Conservation (phyloP, 2,113 vertebrate genomes). For the Empidonax alnorum region DNA sequence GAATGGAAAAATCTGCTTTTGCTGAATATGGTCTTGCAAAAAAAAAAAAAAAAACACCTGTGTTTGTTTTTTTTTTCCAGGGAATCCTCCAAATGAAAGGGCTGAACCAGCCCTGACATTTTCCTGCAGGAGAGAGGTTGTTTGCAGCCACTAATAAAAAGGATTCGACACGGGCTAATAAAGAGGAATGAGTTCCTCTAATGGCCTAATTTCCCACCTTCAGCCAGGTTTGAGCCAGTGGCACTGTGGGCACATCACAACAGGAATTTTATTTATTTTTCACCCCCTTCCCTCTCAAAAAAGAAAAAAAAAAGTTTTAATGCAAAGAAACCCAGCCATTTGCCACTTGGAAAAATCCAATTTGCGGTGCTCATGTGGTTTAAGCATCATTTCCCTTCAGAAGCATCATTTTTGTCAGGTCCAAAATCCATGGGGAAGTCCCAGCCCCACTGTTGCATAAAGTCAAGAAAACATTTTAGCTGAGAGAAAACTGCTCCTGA, state of each 20-base stretch:
- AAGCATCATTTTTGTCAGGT: background rate
- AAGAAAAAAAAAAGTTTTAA: background rate
- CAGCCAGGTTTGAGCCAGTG: constrained; percentile 49
- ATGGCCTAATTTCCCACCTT: constrained; percentile 80
- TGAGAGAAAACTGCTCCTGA: background rate
- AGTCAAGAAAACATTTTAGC: background rate
- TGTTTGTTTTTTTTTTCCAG: background rate
- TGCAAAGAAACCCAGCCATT: background rate
- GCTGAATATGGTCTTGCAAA: background rate
- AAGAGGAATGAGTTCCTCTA: constrained; percentile 84
- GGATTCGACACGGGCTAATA: constrained; percentile 82
- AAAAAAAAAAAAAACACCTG: background rate
- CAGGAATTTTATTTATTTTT: background rate
- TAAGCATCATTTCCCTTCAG: background rate
- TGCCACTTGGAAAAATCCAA: background rate
- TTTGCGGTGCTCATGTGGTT: background rate
- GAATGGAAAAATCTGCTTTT: background rate
- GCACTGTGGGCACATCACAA: background rate
- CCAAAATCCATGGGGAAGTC: background rate
- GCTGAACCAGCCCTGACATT: constrained; percentile 79
- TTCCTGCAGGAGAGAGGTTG: constrained; percentile 80
- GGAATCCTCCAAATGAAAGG: constrained; percentile 71
- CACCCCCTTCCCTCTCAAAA: background rate
- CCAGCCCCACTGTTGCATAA: background rate
- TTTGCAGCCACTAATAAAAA: constrained; percentile 82